These are phyloP conservation scores for Himalopsyche anomala DNA, from an alignment of 2,888 invertebrate species.

Conservation along the genomic window DNA sequence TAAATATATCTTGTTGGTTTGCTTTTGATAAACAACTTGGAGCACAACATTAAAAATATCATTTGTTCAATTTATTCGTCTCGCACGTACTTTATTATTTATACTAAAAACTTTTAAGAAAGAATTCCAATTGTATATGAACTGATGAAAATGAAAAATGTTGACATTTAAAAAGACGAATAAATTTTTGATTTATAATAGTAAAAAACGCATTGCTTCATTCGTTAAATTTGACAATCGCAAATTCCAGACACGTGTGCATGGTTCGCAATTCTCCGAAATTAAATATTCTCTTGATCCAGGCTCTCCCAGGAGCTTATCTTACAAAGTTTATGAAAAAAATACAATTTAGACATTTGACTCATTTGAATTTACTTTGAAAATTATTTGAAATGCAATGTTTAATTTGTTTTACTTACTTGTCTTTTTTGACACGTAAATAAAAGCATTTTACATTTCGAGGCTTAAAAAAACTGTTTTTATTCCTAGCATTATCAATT, in stretches of 20 bases:
- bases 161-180: too few relatives aligned
- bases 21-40: too few relatives aligned
- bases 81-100: too few relatives aligned
- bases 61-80: too few relatives aligned
- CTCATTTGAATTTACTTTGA: background rate
- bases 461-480: background rate
- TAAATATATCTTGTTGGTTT: too few relatives aligned
- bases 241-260: constrained; percentile 28
- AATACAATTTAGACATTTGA: background rate
- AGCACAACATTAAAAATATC: too few relatives aligned
- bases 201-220: background rate
- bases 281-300: constrained; percentile 40
- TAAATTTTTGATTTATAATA: too few relatives aligned
- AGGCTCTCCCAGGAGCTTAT: background rate
- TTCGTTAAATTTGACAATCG: background rate
- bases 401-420: background rate
- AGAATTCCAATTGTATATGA: too few relatives aligned
- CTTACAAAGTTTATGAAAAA: constrained; percentile 6
- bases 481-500: too few relatives aligned
- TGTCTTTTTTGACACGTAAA: background rate
- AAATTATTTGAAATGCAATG: background rate
- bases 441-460: background rate
- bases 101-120: too few relatives aligned
- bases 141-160: too few relatives aligned
- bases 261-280: constrained; percentile 6